Conservation (phyloP, 2,113 vertebrate species). For the Brachionichthys hirsutus region DNA sequence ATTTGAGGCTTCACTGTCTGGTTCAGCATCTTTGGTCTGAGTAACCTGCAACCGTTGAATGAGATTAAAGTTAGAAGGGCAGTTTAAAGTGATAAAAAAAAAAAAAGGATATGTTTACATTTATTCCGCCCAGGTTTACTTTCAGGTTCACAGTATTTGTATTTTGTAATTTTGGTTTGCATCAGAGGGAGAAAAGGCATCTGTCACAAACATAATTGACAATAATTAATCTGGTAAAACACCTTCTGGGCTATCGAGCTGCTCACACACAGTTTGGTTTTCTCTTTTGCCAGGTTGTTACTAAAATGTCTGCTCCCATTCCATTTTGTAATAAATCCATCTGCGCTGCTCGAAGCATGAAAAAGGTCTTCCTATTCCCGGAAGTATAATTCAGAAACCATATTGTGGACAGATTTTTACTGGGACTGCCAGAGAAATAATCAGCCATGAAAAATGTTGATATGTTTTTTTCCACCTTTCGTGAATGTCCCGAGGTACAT, state of each 20-base stretch:
- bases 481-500: neutral
- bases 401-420: neutral
- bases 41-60: constrained; percentile 1
- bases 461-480: neutral
- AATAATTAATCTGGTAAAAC: too few relatives aligned
- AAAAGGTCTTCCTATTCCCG: too few relatives aligned
- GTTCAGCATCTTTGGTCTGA: constrained; percentile 1
- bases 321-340: neutral
- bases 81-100: neutral
- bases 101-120: too few relatives aligned
- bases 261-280: neutral
- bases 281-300: neutral
- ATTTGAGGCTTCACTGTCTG: neutral
- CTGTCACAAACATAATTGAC: too few relatives aligned
- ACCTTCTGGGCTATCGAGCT: too few relatives aligned
- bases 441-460: neutral
- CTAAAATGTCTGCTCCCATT: neutral
- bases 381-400: too few relatives aligned
- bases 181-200: too few relatives aligned
- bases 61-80: neutral
- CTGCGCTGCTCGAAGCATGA: too few relatives aligned
- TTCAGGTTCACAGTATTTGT: too few relatives aligned
- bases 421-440: neutral
- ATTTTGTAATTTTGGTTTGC: too few relatives aligned
- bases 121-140: too few relatives aligned